Base-by-base conservation (phyloP, 2,797 vertebrate genomes). In the Sebastes taczanowskii region DNA sequence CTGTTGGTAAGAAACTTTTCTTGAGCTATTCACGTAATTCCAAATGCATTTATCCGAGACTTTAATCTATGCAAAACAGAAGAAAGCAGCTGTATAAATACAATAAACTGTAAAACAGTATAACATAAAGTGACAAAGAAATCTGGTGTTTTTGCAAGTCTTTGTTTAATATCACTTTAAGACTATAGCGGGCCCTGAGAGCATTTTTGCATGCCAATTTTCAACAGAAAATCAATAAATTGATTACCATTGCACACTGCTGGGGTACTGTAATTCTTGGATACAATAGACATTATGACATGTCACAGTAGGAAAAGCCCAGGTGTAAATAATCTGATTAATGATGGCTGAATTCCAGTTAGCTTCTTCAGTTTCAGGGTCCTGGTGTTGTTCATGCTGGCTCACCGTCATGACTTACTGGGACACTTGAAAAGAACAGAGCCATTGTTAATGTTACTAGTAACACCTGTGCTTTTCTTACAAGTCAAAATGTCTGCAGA, bases 1-100 rank as follows among this genome's bases (percentile, higher is more conserved):
- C 98, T 1, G 95, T 99, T 92, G 98, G 98, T 99, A 95, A 90
- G 86, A 52, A 23, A 60, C 2, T 5, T 23, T 30, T 64, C 6
- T 20, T 20, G 3, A 27, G 16, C 20, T 6, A 7, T 71, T 56
- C 11, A 38, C 2, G 2, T 7, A 18, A n/a, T 35, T 66, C 23
- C 14, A 66, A 46, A 68, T 63, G 5, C 27, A 56, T 67, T 32
- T 10, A 60, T 30, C 1, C 60, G 32, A 9, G 16, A 58, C 4
- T 52, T 80, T 53, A 49, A 58, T 29, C 6, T 8, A 27, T 27
- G 6, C 1, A 68, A 56, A 49, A n/a, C n/a, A 70, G 53, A 71
- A 16, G 6, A 64, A 13, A 23, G 4, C 6, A 32, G 32, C 6
- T 22, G 10, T 27, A 52, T 32, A 59, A 34, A 63, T 53, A n/a